Evolutionary conservation across 2,888 invertebrate species (phyloP), one percentile per base, ranked within the genome.

Genomic region (Philereme transversata): DNA sequence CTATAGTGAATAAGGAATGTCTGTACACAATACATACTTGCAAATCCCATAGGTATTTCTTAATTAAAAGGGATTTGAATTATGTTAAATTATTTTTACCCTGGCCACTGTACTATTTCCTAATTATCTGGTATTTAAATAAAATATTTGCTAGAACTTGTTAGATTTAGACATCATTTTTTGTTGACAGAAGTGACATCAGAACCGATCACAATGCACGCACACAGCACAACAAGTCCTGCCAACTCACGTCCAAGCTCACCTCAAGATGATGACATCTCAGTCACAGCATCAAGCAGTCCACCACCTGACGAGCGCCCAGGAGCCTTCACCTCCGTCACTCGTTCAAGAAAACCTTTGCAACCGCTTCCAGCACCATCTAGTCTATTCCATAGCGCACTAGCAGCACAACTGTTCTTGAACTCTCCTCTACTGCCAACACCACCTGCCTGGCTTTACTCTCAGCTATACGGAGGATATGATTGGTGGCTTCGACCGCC

Each of bases 371-470:
- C 92, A 54, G 85, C 91, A 4, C 87, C 92, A 5, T 93, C 94
- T 4, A 88, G 85, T 51, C 77, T 83, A 68, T 94, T 86, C 86
- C 94, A 81, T 67, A 90, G 87, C 68, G 90, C 87, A 60, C 73
- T 89, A 72, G 96, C 96, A 0, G 96, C 96, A 0, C 95, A 95
- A 80, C 87, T 96, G 52, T 96, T 96, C 77, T 90, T 96, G 43
- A 96, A 96, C 77, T 94, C 96, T 4, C 96, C 96, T 0, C 87
- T 96, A 9, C 84, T 96, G 64, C 96, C 96, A 0, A 95, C 96
- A 0, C 96, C 96, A 5, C 95, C 95, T 43, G 96, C 96, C 64
- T 96, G 96, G 96, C 84, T 96, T 5, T 96, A 96, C 76, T 95
- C 96, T 0, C 96, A 96, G 75, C 88, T 96, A 1, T 96, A 96